Percentiles rank a stretch among this genome's conserved stretches.
These are phyloP conservation scores for Otus sunia DNA, from an alignment of 2,113 vertebrate genomes.

Conservation along the genomic window DNA sequence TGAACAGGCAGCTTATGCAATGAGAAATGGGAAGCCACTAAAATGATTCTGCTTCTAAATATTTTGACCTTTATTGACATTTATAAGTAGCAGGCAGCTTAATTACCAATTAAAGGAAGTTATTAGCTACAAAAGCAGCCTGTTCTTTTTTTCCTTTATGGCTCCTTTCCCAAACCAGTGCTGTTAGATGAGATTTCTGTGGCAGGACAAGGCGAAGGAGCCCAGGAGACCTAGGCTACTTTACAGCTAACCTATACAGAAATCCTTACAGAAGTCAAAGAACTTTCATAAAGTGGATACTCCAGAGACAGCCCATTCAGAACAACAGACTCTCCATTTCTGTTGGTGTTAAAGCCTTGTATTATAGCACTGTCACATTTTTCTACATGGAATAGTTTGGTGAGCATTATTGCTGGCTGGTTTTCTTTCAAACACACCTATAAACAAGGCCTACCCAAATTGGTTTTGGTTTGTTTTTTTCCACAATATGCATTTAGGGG, in stretches of 20 bases:
- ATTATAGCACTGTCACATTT: neutral
- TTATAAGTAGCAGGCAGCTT: slow-evolving; percentile 69
- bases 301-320: neutral
- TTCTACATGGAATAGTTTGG: neutral
- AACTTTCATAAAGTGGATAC: neutral
- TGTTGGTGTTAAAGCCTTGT: neutral
- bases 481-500: neutral
- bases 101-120: slow-evolving; percentile 71
- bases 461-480: neutral
- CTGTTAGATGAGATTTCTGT: slow-evolving; percentile 21
- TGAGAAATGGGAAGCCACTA: slow-evolving; percentile 64
- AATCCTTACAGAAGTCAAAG: neutral
- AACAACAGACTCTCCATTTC: neutral
- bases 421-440: neutral
- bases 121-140: slow-evolving; percentile 66
- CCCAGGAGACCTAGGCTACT: neutral
- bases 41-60: slow-evolving; percentile 69
- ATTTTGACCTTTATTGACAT: slow-evolving; percentile 72
- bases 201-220: slow-evolving; percentile 22
- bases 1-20: slow-evolving; percentile 43
- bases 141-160: slow-evolving; percentile 50
- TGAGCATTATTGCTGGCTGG: neutral
- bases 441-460: neutral
- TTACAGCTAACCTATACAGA: neutral
- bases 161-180: slow-evolving; percentile 53